These are phyloP conservation scores for Corvus cornix DNA, from an alignment of 2,113 vertebrate species.

Conservation along the genomic window DNA sequence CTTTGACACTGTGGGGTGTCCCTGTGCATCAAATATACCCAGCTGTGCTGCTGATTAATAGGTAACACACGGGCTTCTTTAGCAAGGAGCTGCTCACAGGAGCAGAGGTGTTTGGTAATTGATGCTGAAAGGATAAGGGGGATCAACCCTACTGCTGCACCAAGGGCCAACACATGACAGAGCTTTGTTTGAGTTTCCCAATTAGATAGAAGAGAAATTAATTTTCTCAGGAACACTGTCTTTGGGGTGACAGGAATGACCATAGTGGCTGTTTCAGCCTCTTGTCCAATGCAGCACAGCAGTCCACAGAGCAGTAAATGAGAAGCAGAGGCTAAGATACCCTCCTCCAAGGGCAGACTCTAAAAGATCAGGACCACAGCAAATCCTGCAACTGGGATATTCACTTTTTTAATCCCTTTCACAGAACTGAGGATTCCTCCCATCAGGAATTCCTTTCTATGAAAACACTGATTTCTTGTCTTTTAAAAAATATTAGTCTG, in stretches of 20 bases:
- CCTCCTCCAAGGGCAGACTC: neutral
- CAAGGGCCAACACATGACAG: neutral
- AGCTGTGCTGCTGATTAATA: neutral
- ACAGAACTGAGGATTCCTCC: neutral
- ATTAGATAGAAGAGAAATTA: neutral
- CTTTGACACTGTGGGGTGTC: neutral
- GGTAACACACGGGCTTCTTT: neutral
- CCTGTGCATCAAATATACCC: neutral
- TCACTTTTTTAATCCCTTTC: neutral
- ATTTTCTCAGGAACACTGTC: neutral
- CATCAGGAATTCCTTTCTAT: neutral
- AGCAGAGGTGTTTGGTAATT: neutral
- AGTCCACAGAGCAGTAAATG: neutral
- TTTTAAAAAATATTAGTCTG: neutral
- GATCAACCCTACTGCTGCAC: neutral
- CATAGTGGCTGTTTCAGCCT: neutral
- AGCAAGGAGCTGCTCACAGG: neutral
- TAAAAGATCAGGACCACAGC: neutral
- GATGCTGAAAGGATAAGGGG: neutral
- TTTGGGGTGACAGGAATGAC: neutral
- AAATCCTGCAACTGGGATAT: neutral
- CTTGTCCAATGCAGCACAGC: neutral
- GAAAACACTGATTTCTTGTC: conserved; percentile 11
- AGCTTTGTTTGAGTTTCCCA: neutral
- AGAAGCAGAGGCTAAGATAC: neutral